Evolutionary conservation across 2,113 vertebrate genomes (phyloP).

Genomic region (Ancistrus triradiatus): DNA sequence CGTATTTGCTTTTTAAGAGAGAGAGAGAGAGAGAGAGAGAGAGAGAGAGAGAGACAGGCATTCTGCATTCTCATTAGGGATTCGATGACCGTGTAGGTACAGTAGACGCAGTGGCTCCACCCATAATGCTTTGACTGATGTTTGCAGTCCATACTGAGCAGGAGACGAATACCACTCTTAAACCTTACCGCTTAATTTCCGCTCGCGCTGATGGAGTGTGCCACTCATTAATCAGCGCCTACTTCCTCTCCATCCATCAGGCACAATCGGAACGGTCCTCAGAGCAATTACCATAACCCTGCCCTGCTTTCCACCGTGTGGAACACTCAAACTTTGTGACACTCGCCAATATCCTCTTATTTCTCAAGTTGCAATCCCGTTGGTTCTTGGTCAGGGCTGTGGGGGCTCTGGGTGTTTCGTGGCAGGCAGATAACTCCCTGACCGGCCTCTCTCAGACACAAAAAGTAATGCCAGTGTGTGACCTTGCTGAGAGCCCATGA

Average conservation of each 20-base stretch:
- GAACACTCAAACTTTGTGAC: slow-evolving; percentile 59
- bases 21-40: no score
- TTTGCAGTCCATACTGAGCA: slow-evolving; percentile 58
- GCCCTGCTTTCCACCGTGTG: slow-evolving; percentile 66
- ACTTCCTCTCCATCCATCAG: slow-evolving; percentile 73
- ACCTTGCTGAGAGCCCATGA: no score
- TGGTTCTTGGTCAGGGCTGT: no score
- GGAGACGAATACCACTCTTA: slow-evolving; percentile 73
- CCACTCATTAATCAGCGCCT: slow-evolving; percentile 69
- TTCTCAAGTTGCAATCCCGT: no score
- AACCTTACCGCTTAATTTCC: slow-evolving; percentile 75
- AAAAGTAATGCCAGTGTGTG: no score
- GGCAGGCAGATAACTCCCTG: no score
- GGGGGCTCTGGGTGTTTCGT: no score
- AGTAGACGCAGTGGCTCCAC: slow-evolving; percentile 57
- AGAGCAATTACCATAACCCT: slow-evolving; percentile 64
- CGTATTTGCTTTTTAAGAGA: no score
- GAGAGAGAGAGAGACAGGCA: no score
- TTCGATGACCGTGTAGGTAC: neutral
- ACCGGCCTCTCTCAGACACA: no score
- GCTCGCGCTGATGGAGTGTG: slow-evolving; percentile 67
- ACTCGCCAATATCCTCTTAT: no score
- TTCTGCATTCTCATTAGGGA: no score
- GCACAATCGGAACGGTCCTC: slow-evolving; percentile 66
- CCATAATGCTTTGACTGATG: slow-evolving; percentile 66